Evolutionary conservation across 1,140 invertebrate genomes (phyloP).

Genomic region (Augochlora pura): DNA sequence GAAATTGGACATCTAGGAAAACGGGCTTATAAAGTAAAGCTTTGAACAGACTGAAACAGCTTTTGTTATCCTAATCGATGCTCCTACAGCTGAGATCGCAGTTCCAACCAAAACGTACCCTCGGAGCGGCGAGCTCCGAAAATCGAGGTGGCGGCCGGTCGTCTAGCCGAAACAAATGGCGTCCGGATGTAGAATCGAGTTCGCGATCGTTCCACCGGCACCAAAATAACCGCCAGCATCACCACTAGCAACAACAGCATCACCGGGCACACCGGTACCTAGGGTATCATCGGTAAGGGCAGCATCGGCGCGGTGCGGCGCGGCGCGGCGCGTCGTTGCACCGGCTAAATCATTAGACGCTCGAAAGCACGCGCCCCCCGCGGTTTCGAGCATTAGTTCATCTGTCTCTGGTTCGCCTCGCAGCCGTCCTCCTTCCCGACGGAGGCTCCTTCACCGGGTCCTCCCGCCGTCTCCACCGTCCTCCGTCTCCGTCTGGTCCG

Average conservation of each 20-base stretch:
- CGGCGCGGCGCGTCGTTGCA: constrained; percentile 61
- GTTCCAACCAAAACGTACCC: too few species aligned
- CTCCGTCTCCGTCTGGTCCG: constrained; percentile 45
- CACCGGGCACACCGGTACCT: constrained; percentile 10
- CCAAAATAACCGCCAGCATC: constrained; percentile 13
- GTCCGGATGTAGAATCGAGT: constrained; percentile 69
- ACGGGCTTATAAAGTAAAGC: too few species aligned
- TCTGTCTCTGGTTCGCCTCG: constrained; percentile 75
- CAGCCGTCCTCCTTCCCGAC: constrained; percentile 62
- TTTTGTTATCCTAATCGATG: too few species aligned
- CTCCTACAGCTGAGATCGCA: too few species aligned
- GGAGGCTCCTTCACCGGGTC: constrained; percentile 33
- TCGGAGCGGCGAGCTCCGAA: too few species aligned
- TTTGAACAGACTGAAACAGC: too few species aligned
- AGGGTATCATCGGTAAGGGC: constrained; percentile 50
- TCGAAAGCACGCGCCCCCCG: constrained; percentile 75
- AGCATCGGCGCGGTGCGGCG: constrained; percentile 55
- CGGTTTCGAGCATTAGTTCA: constrained; percentile 77
- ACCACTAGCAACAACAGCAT: not conserved
- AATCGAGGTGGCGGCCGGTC: constrained; percentile 3
- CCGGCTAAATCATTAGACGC: constrained; percentile 77
- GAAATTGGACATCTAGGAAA: too few species aligned
- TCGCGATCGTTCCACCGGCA: constrained; percentile 61
- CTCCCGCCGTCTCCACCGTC: constrained; percentile 9
- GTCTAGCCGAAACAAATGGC: constrained; percentile 64